Evolutionary conservation across 1,140 invertebrate species (phyloP), one percentile per base, ranked within the genome.

Genomic region (Parasteatoda tepidariorum): DNA sequence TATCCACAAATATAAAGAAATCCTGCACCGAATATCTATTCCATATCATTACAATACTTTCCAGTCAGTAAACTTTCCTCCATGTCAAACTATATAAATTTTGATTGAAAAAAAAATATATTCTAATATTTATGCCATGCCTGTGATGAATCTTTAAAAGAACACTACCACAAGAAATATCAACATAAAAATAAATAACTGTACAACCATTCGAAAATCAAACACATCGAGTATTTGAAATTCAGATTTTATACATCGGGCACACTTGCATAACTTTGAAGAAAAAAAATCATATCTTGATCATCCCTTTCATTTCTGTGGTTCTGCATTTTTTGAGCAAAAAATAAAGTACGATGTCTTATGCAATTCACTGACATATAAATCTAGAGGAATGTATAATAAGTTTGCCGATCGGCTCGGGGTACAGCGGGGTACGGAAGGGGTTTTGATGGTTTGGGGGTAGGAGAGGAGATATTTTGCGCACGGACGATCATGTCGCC

Each of bases 201-300:
- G 64, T 38, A 67, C 64, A 67, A 38, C 22, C 64, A 38, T 41
- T 38, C 30, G 15, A 67, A 67, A 67, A 41, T 41, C 33, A 67
- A 67, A 48, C 64, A 67, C 41, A 67, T 67, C 64, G 64, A 67
- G 41, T 34, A 67, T 67, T 67, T 67, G 64, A 67, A 67, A 67
- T 67, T 67, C 64, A 67, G 64, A 67, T 67, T 67, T 67, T 67
- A 67, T 67, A 31, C 64, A n/a, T 41, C n/a, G 33, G 34, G 62
- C 26, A 66, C 30, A 54, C 67, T 48, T 41, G 38, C 22, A 54
- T 15, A 57, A 71, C 30, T 30, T 48, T 48, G 38, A 9, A 48
- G 9, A 48, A 48, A 48, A 48, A 48, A 48, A 13, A 18, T 48
- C 38, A 18, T 48, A 48, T 33, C 68, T 31, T n/a, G 41, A 15